phyloP scores from a whole-genome alignment of 2,113 vertebrate genomes.

The Cebidichthys violaceus region DNA sequence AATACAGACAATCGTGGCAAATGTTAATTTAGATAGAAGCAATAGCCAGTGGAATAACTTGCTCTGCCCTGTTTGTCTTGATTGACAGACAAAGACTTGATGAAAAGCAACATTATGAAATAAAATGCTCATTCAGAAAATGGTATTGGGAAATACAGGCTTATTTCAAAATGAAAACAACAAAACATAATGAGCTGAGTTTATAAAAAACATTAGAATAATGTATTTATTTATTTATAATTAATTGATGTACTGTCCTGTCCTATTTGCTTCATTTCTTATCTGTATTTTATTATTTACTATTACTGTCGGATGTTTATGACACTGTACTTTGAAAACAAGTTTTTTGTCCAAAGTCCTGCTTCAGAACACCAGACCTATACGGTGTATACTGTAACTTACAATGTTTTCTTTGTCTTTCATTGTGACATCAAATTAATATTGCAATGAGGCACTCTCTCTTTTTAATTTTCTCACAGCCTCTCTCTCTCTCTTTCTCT shows the following conservation, averaged over 20 bases:
- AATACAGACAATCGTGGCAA: neutral
- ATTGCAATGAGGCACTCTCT: neutral
- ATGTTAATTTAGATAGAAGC: neutral
- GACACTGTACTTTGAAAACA: neutral
- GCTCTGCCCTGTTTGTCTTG: too few species aligned
- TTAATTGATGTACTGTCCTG: neutral
- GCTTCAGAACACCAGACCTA: neutral
- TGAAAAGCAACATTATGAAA: neutral
- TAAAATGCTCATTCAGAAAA: neutral
- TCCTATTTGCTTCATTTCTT: neutral
- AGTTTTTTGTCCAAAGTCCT: neutral
- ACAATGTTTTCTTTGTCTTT: neutral
- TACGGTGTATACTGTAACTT: neutral
- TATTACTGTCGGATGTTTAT: neutral
- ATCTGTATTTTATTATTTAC: neutral
- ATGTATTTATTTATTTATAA: neutral
- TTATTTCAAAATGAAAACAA: neutral
- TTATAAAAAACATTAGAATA: neutral
- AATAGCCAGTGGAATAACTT: neutral
- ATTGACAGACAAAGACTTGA: neutral
- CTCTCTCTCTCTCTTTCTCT: slow-evolving; percentile 1
- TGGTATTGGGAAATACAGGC: neutral
- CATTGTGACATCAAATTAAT: slow-evolving; percentile 37
- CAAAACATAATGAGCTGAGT: neutral
- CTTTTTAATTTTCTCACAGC: slow-evolving; percentile 3